Conservation (phyloP, 1,140 invertebrate genomes). For the Ruditapes philippinarum region DNA sequence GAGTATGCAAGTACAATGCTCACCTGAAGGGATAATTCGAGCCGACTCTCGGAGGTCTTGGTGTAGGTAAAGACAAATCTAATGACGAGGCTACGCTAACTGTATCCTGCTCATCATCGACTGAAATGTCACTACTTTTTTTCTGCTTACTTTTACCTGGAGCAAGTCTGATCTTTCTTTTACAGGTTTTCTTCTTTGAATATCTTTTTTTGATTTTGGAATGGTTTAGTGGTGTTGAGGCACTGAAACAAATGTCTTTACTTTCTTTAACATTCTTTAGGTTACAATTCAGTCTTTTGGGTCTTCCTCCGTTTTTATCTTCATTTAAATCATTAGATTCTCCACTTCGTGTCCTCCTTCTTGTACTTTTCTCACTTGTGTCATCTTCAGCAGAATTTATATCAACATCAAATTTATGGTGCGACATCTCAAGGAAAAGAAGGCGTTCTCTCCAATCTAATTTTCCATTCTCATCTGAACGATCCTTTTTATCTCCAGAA, state of each 20-base stretch:
- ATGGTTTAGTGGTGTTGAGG: background rate
- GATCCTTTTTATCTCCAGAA: background rate
- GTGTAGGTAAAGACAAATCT: slow-evolving; percentile 6
- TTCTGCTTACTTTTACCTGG: background rate
- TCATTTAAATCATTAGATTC: background rate
- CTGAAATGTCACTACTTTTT: too few relatives aligned
- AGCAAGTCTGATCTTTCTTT: background rate
- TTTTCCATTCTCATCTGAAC: background rate
- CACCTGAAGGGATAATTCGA: background rate
- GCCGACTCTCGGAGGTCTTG: background rate
- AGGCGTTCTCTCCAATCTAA: background rate
- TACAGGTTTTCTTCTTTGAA: background rate
- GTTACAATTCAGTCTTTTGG: background rate
- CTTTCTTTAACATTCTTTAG: background rate
- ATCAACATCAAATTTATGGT: background rate
- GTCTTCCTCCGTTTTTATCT: too few relatives aligned
- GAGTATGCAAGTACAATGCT: too few relatives aligned
- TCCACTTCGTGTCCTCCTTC: background rate
- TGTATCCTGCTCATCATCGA: too few relatives aligned
- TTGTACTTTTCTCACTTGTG: background rate
- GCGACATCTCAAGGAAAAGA: background rate
- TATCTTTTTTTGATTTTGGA: background rate
- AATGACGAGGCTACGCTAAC: background rate
- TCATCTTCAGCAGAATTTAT: background rate
- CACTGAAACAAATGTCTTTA: background rate